phyloP scores from a whole-genome alignment of 2,113 vertebrate genomes.

The Podiceps cristatus region DNA sequence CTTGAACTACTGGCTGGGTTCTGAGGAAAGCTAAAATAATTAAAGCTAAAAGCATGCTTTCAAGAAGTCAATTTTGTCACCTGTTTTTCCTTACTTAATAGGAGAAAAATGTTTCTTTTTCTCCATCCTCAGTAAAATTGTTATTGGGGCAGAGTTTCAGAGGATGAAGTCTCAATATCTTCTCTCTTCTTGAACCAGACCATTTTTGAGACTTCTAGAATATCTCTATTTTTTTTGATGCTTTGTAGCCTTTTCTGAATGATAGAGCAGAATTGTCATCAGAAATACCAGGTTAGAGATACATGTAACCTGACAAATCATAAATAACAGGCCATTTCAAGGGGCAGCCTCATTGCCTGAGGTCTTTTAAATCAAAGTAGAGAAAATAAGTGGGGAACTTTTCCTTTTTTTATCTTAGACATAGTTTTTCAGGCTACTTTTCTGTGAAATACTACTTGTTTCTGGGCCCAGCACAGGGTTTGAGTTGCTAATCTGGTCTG shows the following conservation, averaged over 20 bases:
- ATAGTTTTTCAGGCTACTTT: neutral
- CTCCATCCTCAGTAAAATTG: neutral
- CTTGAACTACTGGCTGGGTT: neutral
- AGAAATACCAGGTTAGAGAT: neutral
- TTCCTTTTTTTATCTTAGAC: neutral
- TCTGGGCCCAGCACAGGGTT: no score
- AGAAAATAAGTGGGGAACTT: neutral
- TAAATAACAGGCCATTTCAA: neutral
- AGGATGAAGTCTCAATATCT: neutral
- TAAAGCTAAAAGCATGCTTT: neutral
- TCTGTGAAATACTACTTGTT: neutral
- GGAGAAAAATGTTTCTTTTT: neutral
- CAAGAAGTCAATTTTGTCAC: neutral
- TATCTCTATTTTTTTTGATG: neutral
- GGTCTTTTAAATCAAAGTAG: neutral
- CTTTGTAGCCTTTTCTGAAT: neutral
- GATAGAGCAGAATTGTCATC: neutral
- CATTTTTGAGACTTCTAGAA: neutral
- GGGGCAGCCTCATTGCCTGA: neutral
- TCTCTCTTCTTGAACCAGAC: neutral
- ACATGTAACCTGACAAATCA: neutral
- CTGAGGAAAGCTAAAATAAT: neutral
- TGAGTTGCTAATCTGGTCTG: neutral
- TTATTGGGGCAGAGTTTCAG: neutral
- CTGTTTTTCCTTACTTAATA: neutral